These are phyloP conservation scores for Dicrurus megarhynchus DNA, from an alignment of 2,113 vertebrate genomes.

Conservation along the genomic window DNA sequence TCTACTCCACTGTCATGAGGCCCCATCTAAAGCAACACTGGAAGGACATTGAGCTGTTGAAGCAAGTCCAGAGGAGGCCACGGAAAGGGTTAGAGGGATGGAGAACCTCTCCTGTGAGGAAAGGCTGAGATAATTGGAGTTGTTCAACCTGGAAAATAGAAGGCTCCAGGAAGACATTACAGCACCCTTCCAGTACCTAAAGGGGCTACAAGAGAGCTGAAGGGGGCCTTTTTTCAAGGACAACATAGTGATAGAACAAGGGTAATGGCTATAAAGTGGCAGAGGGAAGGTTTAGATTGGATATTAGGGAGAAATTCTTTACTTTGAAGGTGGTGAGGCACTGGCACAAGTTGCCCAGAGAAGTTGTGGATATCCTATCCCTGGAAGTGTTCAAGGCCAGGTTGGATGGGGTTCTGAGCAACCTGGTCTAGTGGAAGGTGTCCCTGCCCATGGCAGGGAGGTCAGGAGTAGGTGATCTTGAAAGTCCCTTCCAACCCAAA, in stretches of 20 bases:
- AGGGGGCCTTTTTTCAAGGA: background rate
- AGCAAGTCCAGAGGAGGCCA: background rate
- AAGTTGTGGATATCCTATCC: accelerated
- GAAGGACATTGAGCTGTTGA: background rate
- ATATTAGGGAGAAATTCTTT: background rate
- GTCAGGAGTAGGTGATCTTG: background rate
- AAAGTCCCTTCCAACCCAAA: background rate
- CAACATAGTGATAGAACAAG: background rate
- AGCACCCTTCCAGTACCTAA: background rate
- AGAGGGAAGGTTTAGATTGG: background rate
- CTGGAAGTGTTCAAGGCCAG: background rate
- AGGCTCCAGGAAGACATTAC: background rate
- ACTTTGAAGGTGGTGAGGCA: background rate
- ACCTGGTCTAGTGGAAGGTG: background rate
- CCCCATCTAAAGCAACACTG: background rate
- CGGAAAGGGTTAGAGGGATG: background rate
- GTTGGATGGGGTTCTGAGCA: background rate
- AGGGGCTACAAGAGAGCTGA: background rate
- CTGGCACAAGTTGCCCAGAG: background rate
- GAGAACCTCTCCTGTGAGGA: background rate
- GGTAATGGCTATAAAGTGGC: background rate
- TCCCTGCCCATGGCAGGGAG: background rate
- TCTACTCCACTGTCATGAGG: background rate
- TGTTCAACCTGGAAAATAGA: background rate
- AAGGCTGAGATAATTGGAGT: background rate